Percentiles rank a stretch among this genome's conserved stretches.
phyloP scores from a whole-genome alignment of 2,888 invertebrate genomes.

The Phalangium opilio region DNA sequence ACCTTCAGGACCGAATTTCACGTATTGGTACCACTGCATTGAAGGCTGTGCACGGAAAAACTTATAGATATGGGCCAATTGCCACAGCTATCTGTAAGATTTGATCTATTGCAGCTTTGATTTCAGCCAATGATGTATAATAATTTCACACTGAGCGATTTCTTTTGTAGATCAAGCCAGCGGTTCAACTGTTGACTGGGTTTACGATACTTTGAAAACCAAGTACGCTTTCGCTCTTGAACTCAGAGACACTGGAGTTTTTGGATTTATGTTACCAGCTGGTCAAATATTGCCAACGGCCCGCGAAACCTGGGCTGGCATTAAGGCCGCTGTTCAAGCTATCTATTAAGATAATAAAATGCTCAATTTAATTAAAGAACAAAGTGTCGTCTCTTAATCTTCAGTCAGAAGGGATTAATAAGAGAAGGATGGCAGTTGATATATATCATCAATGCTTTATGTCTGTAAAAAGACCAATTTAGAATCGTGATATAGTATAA shows the following conservation, averaged over 20 bases:
- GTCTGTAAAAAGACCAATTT: too few relatives aligned
- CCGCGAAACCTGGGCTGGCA: constrained; percentile 17
- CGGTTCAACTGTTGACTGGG: constrained; percentile 19
- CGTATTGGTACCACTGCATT: not conserved
- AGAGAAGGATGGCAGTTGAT: too few relatives aligned
- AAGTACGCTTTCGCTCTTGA: constrained; percentile 17
- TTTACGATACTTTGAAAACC: constrained; percentile 7
- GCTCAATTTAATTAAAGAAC: too few relatives aligned
- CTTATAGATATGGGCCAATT: not conserved
- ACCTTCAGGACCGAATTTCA: constrained; percentile 1
- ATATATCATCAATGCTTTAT: too few relatives aligned
- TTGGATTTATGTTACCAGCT: constrained; percentile 15
- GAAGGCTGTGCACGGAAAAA: not conserved
- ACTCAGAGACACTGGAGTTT: constrained; percentile 14
- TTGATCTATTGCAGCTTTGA: not conserved
- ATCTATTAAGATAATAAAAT: not conserved
- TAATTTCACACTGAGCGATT: not conserved
- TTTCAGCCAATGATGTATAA: not conserved
- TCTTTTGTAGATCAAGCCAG: constrained; percentile 16
- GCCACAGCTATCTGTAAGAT: not conserved
- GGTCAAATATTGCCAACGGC: constrained; percentile 16
- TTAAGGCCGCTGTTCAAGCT: constrained; percentile 9
- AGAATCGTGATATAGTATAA: too few relatives aligned
- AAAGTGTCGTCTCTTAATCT: too few relatives aligned
- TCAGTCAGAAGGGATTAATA: too few relatives aligned